These are phyloP conservation scores for Drosophila birchii DNA, from an alignment of 2,888 invertebrate genomes.

Conservation along the genomic window DNA sequence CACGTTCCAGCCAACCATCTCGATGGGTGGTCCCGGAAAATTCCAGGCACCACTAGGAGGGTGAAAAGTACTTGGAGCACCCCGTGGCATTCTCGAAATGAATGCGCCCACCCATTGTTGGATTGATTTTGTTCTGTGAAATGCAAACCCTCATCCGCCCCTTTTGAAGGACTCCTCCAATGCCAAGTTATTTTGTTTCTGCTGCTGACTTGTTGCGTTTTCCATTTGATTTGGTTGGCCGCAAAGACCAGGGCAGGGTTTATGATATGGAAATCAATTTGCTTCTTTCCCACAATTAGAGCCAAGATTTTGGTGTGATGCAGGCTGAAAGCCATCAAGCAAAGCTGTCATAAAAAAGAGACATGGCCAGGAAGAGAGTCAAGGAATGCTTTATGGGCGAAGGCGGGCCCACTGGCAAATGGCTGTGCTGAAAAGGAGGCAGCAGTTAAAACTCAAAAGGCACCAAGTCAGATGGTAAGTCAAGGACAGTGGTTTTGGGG, in stretches of 20 bases:
- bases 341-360: slow-evolving; percentile 19
- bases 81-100: slow-evolving; percentile 59
- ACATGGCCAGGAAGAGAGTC: slow-evolving; percentile 10
- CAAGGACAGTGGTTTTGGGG: slow-evolving; percentile 15
- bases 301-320: slow-evolving; percentile 28
- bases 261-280: slow-evolving; percentile 46
- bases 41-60: slow-evolving; percentile 52
- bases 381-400: slow-evolving; percentile 30
- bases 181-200: slow-evolving; percentile 42
- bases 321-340: slow-evolving; percentile 6
- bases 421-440: slow-evolving; percentile 25
- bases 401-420: slow-evolving; percentile 27
- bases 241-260: slow-evolving; percentile 3
- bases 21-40: slow-evolving; percentile 49
- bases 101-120: slow-evolving; percentile 35
- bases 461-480: neutral
- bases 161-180: neutral
- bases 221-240: slow-evolving; percentile 34
- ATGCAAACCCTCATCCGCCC: slow-evolving; percentile 11
- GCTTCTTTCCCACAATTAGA: slow-evolving; percentile 39
- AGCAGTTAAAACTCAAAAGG: slow-evolving; percentile 22
- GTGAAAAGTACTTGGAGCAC: slow-evolving; percentile 58
- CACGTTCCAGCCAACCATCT: slow-evolving; percentile 3
- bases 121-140: slow-evolving; percentile 42
- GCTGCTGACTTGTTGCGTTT: slow-evolving; percentile 63